Conservation (phyloP, 2,797 vertebrate genomes). For the Sparus aurata region DNA sequence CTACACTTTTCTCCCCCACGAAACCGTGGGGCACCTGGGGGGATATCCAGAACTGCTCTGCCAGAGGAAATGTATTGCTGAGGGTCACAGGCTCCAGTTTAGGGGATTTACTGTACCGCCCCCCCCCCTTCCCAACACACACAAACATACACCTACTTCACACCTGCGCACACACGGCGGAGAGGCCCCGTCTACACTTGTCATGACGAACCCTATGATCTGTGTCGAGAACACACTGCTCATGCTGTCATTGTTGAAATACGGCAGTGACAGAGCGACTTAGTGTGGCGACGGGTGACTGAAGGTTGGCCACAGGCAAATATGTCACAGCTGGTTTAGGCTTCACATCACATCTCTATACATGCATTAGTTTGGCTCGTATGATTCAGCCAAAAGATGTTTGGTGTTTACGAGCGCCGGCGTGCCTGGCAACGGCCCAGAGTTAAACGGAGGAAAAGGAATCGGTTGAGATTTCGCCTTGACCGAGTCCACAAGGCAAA, state of each 20-base stretch:
- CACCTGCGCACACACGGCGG: constrained; percentile 34
- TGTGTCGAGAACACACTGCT: constrained; percentile 66
- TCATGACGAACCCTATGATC: constrained; percentile 70
- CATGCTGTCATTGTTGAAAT: constrained; percentile 74
- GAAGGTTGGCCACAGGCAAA: constrained; percentile 77
- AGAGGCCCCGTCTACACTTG: constrained; percentile 43
- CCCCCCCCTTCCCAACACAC: constrained; percentile 19
- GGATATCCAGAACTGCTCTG: constrained; percentile 78
- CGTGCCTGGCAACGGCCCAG: constrained; percentile 56
- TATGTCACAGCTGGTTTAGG: constrained; percentile 78
- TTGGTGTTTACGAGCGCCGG: constrained; percentile 64
- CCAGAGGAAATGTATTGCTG: constrained; percentile 83
- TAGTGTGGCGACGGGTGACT: constrained; percentile 68
- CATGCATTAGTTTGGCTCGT: constrained; percentile 55
- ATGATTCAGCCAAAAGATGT: constrained; percentile 67
- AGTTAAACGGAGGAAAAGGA: constrained; percentile 70
- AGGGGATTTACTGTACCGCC: constrained; percentile 76
- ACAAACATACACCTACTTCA: constrained; percentile 11
- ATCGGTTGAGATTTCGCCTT: constrained; percentile 58
- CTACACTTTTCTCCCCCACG: constrained; percentile 78
- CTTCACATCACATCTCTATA: constrained; percentile 61
- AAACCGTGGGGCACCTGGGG: constrained; percentile 73
- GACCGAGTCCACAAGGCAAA: constrained; percentile 63
- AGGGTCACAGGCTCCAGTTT: constrained; percentile 80
- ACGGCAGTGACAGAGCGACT: constrained; percentile 72